Evolutionary conservation across 2,113 vertebrate genomes (phyloP).

Genomic region (Bufo gargarizans): DNA sequence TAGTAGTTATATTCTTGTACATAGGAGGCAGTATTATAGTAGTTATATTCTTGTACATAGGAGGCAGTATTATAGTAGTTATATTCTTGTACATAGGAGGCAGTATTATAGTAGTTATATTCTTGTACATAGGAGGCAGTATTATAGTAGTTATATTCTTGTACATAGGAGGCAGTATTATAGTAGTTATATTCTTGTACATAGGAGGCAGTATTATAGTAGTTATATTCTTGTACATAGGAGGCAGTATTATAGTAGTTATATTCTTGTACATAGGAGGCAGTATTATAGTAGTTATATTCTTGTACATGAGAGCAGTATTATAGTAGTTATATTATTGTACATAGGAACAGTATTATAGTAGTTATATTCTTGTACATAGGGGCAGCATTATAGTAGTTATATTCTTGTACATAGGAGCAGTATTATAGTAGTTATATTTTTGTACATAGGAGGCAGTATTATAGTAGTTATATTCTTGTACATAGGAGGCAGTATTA

Average conservation of each 20-base stretch:
- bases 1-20: too few species aligned
- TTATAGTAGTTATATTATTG: too few species aligned
- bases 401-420: background rate
- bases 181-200: background rate
- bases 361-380: background rate
- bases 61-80: background rate
- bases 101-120: conserved; percentile 8
- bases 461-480: background rate
- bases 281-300: too few species aligned
- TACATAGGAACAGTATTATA: background rate
- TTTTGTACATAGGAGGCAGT: background rate
- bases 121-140: background rate
- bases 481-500: background rate
- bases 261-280: background rate
- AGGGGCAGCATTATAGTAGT: background rate
- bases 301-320: too few species aligned
- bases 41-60: too few species aligned
- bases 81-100: background rate
- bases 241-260: background rate
- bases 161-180: background rate
- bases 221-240: background rate
- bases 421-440: background rate
- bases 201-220: conserved; percentile 9
- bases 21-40: too few species aligned
- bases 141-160: background rate